Base-by-base conservation (phyloP, 2,888 invertebrate species). In the Podotricha telesiphe region DNA sequence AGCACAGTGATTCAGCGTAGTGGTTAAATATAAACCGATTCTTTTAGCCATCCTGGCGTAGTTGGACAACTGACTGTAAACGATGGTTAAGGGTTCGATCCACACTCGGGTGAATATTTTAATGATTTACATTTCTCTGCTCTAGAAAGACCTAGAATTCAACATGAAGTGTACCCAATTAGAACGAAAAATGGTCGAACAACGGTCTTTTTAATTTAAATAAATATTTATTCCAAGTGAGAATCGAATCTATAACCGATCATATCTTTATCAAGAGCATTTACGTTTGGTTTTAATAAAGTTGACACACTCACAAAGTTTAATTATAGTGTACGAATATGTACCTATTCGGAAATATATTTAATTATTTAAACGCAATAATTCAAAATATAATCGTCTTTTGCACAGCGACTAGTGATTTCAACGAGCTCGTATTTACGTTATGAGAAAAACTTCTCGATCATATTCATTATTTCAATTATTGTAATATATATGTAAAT, bases 1-100 rank as follows among this genome's bases (percentile, higher is more conserved):
- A 8, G 8, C 42, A 59, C 10, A 28, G 6, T 59, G 58, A 59
- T 1, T 59, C 58, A 59, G 58, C 28, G 6, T 59, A 42, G 20
- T 22, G 42, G 58, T 22, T 59, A 59, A 59, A 59, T 59, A 59
- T 59, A 59, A 59, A 19, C 42, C 8, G 5, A 22, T 22, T 59
- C 15, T 42, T 22, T 5, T n/a, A 59, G 40, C 58, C 6, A 4
- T 6, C 28, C 3, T 6, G 28, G 28, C 28, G 28, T 6, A 28
- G 28, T 28, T 2, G 2, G 28, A 28, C 6, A 28, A 6, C 28
- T 28, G 28, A 2, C 28, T 28, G 28, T 28, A 28, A 28, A 4
- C 28, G 28, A 28, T 28, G 28, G 6, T 28, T 28, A n/a, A n/a
- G 28, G 2, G 28, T 28, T 28, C 28, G 3, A 28, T 28, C 6